Evolutionary conservation across 1,140 invertebrate genomes (phyloP).

Genomic region (Prorops nasuta): DNA sequence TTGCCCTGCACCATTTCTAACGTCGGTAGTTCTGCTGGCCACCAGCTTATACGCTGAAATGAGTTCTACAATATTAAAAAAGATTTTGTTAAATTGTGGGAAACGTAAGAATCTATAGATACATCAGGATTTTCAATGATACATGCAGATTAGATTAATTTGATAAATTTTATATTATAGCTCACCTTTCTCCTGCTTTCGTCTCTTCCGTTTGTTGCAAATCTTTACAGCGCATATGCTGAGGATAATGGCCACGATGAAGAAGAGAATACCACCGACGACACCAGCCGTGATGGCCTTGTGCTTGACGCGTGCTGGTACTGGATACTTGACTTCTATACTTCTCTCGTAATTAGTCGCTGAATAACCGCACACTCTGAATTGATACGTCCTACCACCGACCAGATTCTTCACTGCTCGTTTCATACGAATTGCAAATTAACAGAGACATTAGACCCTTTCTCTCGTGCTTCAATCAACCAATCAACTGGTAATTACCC

Average conservation of each 20-base stretch:
- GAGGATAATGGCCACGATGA: conserved; percentile 93
- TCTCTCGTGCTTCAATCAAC: no score
- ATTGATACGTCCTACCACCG: conserved; percentile 85
- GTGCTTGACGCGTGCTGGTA: conserved; percentile 84
- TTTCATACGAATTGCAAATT: conserved; percentile 17
- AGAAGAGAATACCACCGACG: conserved; percentile 92
- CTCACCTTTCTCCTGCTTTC: conserved; percentile 98
- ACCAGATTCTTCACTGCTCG: conserved; percentile 84
- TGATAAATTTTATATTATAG: no score
- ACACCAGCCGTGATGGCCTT: conserved; percentile 92
- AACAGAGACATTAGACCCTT: conserved; percentile 3
- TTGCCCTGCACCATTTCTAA: conserved; percentile 80
- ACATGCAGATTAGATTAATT: no score
- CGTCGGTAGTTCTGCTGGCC: conserved; percentile 89
- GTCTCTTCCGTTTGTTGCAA: conserved; percentile 92
- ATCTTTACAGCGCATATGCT: conserved; percentile 95
- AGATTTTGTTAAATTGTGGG: conserved; percentile 40
- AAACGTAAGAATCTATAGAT: no score
- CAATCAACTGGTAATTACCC: no score
- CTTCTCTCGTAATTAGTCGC: conserved; percentile 78
- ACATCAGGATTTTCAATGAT: no score
- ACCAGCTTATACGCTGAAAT: conserved; percentile 96
- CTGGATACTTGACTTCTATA: conserved; percentile 81
- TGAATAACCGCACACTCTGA: conserved; percentile 84
- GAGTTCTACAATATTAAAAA: conserved; percentile 56